Percentiles rank a stretch among this genome's conserved stretches.
phyloP scores from a whole-genome alignment of 1,140 invertebrate species.

The Bilobella aurantiaca region DNA sequence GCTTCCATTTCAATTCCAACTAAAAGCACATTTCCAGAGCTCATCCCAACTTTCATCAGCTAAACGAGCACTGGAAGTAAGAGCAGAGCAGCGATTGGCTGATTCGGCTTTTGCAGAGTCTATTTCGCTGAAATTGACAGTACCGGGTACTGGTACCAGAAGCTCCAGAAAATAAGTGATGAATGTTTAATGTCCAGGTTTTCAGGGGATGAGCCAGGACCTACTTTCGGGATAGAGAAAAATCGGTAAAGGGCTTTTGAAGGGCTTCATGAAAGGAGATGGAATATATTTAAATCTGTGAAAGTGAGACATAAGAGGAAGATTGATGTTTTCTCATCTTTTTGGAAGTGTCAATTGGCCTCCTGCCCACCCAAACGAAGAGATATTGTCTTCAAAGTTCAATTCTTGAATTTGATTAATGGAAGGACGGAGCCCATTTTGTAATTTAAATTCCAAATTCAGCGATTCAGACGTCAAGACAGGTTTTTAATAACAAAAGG shows the following conservation, averaged over 20 bases:
- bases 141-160: background rate
- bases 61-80: background rate
- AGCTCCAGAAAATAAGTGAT: background rate
- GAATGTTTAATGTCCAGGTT: slow-evolving; percentile 4
- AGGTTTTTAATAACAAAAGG: no score
- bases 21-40: background rate
- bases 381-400: background rate
- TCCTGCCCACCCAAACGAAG: background rate
- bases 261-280: background rate
- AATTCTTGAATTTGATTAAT: background rate
- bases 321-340: background rate
- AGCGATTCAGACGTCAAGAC: no score
- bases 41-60: background rate
- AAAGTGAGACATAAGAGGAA: background rate
- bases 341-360: background rate
- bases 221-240: background rate
- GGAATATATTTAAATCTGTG: background rate
- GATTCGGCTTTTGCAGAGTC: background rate
- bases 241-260: background rate
- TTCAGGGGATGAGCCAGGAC: background rate
- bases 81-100: background rate
- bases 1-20: background rate
- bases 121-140: background rate
- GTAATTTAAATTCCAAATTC: no score
- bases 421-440: no score